Conservation (phyloP, 2,113 vertebrate species). For the Camarhynchus parvulus region DNA sequence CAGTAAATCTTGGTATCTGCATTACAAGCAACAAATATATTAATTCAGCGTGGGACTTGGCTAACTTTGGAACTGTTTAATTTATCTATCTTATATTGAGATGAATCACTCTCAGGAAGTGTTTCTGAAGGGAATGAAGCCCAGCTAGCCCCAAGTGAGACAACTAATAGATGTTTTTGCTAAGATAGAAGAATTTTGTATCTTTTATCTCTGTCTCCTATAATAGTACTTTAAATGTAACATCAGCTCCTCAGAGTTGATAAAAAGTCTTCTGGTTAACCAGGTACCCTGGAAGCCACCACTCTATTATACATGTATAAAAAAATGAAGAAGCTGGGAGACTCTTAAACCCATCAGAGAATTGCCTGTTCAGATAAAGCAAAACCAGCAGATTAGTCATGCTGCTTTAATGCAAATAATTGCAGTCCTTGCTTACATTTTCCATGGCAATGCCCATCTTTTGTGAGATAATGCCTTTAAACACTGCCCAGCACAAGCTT, state of each 20-base stretch:
- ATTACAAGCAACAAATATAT: not conserved
- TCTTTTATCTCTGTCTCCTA: not conserved
- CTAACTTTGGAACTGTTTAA: conserved; percentile 20
- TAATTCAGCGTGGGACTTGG: not conserved
- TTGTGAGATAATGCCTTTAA: conserved; percentile 49
- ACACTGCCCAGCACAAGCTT: not conserved
- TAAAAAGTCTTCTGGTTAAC: not conserved
- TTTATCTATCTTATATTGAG: not conserved
- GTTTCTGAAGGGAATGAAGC: not conserved
- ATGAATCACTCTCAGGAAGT: conserved; percentile 19
- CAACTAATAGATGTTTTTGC: not conserved
- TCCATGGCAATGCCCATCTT: conserved; percentile 28
- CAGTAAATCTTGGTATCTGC: not conserved
- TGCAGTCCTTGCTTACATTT: conserved; percentile 31
- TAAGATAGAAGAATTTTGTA: not conserved
- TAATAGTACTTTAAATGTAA: not conserved
- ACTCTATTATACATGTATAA: not conserved
- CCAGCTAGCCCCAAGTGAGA: not conserved
- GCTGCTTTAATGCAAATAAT: conserved; percentile 48
- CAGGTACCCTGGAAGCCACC: not conserved
- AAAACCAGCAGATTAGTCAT: conserved; percentile 41
- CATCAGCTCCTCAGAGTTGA: not conserved
- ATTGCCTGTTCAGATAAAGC: not conserved
- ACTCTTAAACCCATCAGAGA: not conserved
- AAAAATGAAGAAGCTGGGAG: not conserved